A percentile compares a stretch with the other conserved stretches of the same genome.
phyloP scores from a whole-genome alignment of 1,140 invertebrate species.

The Homarus americanus region DNA sequence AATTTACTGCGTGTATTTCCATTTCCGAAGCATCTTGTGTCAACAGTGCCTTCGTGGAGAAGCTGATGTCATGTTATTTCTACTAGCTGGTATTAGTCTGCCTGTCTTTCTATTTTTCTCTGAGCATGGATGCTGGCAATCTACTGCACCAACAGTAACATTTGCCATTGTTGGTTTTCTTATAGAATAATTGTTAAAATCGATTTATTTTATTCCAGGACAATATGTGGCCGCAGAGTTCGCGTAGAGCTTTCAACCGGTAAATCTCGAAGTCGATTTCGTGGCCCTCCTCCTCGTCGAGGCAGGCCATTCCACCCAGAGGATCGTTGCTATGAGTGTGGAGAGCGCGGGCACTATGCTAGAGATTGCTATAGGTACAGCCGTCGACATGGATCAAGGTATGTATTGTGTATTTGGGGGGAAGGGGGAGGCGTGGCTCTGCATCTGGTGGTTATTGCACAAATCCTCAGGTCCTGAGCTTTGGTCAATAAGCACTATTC shows the following conservation, averaged over 20 bases:
- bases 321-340: slow-evolving; percentile 84
- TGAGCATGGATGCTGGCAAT: too few relatives aligned
- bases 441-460: slow-evolving; percentile 60
- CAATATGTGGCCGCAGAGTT: slow-evolving; percentile 73
- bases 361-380: slow-evolving; percentile 81
- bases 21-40: too few relatives aligned
- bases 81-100: too few relatives aligned
- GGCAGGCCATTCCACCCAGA: slow-evolving; percentile 81
- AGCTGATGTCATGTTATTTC: too few relatives aligned
- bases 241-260: slow-evolving; percentile 75
- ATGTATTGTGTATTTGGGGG: background rate
- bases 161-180: too few relatives aligned
- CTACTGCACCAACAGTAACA: too few relatives aligned
- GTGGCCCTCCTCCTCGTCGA: slow-evolving; percentile 69
- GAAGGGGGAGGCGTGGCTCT: background rate
- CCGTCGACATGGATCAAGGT: slow-evolving; percentile 56
- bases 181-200: background rate
- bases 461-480: slow-evolving; percentile 57
- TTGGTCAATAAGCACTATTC: slow-evolving; percentile 60
- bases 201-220: slow-evolving; percentile 46
- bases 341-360: slow-evolving; percentile 83
- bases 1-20: too few relatives aligned
- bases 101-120: too few relatives aligned
- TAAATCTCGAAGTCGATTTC: slow-evolving; percentile 63
- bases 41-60: too few relatives aligned